Percentiles rank a stretch among this genome's conserved stretches.
Conservation (phyloP, 1,140 invertebrate species). For the Colletes gigas region DNA sequence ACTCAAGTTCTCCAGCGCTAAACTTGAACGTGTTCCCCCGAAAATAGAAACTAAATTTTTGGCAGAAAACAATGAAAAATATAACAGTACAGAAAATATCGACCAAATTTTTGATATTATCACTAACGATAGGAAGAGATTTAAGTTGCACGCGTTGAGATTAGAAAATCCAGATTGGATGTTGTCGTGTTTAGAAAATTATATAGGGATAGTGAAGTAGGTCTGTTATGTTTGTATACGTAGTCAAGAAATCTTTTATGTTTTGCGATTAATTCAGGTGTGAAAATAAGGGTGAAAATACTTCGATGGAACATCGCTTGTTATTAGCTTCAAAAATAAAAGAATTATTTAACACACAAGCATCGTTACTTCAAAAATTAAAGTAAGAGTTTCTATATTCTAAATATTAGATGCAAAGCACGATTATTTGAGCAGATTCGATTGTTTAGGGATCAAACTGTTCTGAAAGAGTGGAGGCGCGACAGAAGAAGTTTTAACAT, state of each 20-base stretch:
- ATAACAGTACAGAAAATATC: slow-evolving; percentile 29
- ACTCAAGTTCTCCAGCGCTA: not conserved
- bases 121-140: slow-evolving; percentile 66
- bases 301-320: slow-evolving; percentile 51
- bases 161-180: slow-evolving; percentile 66
- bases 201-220: slow-evolving; percentile 57
- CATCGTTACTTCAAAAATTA: slow-evolving; percentile 64
- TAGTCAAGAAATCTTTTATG: not conserved
- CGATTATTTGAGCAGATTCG: not conserved
- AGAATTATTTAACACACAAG: slow-evolving; percentile 62
- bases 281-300: slow-evolving; percentile 55
- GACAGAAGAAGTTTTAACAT: slow-evolving; percentile 65
- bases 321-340: slow-evolving; percentile 63
- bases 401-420: not conserved
- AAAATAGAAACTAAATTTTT: not conserved
- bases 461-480: slow-evolving; percentile 68
- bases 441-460: slow-evolving; percentile 61
- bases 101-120: slow-evolving; percentile 65
- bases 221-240: not conserved
- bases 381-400: slow-evolving; percentile 60
- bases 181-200: slow-evolving; percentile 71
- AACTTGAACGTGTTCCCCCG: not conserved
- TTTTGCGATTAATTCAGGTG: slow-evolving; percentile 61
- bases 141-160: slow-evolving; percentile 67
- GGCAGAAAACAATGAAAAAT: not conserved